phyloP scores from a whole-genome alignment of 2,113 vertebrate species.

The Phalacrocorax aristotelis region DNA sequence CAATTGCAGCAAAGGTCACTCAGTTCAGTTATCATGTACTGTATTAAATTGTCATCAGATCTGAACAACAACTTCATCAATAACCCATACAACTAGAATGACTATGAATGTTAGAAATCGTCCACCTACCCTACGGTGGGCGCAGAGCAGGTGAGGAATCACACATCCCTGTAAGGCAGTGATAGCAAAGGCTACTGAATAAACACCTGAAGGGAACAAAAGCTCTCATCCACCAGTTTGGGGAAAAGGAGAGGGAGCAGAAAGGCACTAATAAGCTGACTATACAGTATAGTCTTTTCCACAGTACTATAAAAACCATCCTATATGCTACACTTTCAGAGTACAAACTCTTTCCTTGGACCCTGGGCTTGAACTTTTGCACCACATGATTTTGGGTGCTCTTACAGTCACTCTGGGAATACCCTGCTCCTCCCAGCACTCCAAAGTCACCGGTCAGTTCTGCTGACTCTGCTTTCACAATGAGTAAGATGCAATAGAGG shows the following conservation, averaged over 20 bases:
- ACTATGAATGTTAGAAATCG: slow-evolving; percentile 30
- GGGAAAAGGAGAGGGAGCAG: not conserved
- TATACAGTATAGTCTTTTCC: not conserved
- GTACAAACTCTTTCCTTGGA: not conserved
- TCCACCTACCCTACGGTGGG: not conserved
- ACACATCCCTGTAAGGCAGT: rapidly evolving
- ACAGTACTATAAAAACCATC: rapidly evolving
- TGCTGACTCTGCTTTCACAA: not conserved
- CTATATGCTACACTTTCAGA: not conserved
- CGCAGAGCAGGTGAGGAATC: not conserved
- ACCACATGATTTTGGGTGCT: not conserved
- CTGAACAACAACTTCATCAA: slow-evolving; percentile 70
- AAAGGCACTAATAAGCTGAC: not conserved
- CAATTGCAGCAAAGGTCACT: slow-evolving; percentile 74
- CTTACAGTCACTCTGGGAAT: not conserved
- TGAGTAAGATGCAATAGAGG: not conserved
- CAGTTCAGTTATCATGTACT: slow-evolving; percentile 63
- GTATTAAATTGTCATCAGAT: slow-evolving; percentile 76
- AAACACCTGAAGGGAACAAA: not conserved
- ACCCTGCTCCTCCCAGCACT: not conserved
- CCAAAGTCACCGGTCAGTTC: not conserved
- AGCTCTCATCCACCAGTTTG: not conserved
- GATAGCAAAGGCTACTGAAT: not conserved
- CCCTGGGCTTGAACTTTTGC: not conserved
- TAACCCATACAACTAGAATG: slow-evolving; percentile 63